These are phyloP conservation scores for Epinotia bilunana DNA, from an alignment of 2,888 invertebrate species.

Conservation along the genomic window DNA sequence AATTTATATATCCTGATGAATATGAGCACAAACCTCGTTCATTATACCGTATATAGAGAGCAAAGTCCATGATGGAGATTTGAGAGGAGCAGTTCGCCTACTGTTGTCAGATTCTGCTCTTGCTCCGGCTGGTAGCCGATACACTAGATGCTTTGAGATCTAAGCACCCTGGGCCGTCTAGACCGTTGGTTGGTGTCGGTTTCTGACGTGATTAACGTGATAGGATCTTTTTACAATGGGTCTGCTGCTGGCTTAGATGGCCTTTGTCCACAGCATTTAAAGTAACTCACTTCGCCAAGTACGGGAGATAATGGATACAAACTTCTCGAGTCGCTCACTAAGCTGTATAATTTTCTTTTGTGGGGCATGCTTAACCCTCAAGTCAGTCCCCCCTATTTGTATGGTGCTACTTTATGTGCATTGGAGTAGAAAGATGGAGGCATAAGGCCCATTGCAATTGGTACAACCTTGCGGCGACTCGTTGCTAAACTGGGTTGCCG, in stretches of 20 bases:
- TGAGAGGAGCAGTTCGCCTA: constrained; percentile 24
- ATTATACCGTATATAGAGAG: neutral
- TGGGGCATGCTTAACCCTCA: too few species aligned
- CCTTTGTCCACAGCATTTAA: constrained; percentile 35
- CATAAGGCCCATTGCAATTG: too few species aligned
- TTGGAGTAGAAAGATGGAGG: too few species aligned
- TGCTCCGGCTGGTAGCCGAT: constrained; percentile 8
- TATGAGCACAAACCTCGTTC: neutral
- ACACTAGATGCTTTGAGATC: constrained; percentile 13
- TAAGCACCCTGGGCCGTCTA: constrained; percentile 41
- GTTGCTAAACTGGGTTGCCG: too few species aligned
- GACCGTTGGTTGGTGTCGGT: constrained; percentile 10
- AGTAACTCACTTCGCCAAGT: constrained; percentile 7
- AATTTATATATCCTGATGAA: neutral
- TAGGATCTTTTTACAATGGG: constrained; percentile 35
- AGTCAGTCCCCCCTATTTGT: too few species aligned
- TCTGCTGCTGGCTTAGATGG: constrained; percentile 44
- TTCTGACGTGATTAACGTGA: neutral
- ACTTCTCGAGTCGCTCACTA: neutral
- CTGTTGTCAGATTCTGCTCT: constrained; percentile 32
- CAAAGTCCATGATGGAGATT: constrained; percentile 30
- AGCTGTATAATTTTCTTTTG: too few species aligned
- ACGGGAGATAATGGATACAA: neutral
- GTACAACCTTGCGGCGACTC: too few species aligned
- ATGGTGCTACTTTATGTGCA: too few species aligned